Evolutionary conservation across 1,140 invertebrate species (phyloP).

Genomic region (Aphidius gifuensis): DNA sequence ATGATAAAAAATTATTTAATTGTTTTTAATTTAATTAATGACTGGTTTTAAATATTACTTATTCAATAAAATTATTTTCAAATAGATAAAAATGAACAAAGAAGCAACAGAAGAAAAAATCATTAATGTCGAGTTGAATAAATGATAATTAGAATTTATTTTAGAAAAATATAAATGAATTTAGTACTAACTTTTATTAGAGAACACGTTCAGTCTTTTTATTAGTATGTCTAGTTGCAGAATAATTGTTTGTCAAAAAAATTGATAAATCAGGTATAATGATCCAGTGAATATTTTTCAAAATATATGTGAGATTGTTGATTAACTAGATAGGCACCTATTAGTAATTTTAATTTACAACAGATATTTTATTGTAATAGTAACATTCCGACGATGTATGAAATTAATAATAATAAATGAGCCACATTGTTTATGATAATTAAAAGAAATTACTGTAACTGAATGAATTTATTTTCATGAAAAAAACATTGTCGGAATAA

Average conservation of each 20-base stretch:
- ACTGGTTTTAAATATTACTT: no score
- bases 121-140: background rate
- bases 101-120: background rate
- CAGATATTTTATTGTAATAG: background rate
- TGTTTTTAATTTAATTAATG: no score
- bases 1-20: no score
- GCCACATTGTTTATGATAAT: background rate
- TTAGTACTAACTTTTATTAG: background rate
- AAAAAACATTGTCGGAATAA: no score
- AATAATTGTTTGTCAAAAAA: slow-evolving; percentile 26
- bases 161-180: background rate
- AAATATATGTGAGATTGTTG: background rate
- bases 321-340: no score
- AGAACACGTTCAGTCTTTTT: slow-evolving; percentile 27
- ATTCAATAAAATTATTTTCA: no score
- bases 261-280: slow-evolving; percentile 16
- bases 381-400: slow-evolving; percentile 2
- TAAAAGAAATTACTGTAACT: background rate
- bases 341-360: background rate
- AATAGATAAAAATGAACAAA: background rate
- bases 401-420: background rate
- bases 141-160: background rate
- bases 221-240: slow-evolving; percentile 31
- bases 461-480: background rate
- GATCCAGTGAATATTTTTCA: no score